Evolutionary conservation across 2,888 invertebrate species (phyloP), one percentile per base, ranked within the genome.

Genomic region (Acronicta alni): DNA sequence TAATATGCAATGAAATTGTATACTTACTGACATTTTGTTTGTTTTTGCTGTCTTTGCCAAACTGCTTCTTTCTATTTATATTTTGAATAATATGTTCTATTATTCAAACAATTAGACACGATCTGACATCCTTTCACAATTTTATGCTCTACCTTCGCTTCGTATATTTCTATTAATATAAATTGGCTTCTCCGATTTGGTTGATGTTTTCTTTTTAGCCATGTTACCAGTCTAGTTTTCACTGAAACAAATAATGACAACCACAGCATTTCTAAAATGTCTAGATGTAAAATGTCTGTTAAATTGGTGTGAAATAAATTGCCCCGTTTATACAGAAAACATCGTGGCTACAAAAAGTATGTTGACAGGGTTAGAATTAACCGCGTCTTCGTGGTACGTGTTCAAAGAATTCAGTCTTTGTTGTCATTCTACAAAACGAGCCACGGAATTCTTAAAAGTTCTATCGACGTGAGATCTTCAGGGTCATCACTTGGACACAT

Each of bases 391-490:
- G 53, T 65, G 84, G 77, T 80, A 77, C 82, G 85, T 79, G 83
- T 90, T 90, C 89, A 85, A 72, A 82, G 90, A 90, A 91, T 86
- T 75, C 79, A 60, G 80, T 77, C 87, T 87, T 87, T 87, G 89
- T 88, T 78, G 81, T 79, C 74, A 72, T 69, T 71, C 72, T 68
- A 71, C 77, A 77, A 80, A 85, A 82, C 79, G 72, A 75, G 77
- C 84, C 81, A 75, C 62, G 74, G 83, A 81, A 87, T 88, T 84
- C 82, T 81, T 75, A 75, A 80, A 81, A 82, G 76, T 75, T 79
- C 80, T 80, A 80, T 67, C 71, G 76, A 82, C 80, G 83, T 85
- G 85, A 76, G 72, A 79, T 77, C 79, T 78, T 76, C 79, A 79
- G 76, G 80, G 83, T 79, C 79, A 72, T 79, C 79, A 52, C 61